phyloP scores from a whole-genome alignment of 2,888 invertebrate genomes.

The Phaonia tiefii region DNA sequence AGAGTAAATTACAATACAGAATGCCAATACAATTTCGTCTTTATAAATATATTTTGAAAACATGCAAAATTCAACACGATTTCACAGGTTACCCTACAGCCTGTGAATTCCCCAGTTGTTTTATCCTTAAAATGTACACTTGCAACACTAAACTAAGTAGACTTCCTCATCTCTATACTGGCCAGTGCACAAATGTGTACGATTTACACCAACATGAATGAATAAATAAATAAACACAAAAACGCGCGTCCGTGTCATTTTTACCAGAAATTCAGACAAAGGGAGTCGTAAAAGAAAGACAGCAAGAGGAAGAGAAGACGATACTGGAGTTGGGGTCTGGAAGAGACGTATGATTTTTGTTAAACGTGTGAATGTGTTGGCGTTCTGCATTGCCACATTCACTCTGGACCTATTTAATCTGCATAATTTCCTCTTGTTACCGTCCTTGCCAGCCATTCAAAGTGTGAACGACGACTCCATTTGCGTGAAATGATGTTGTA shows the following conservation, averaged over 20 bases:
- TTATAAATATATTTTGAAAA: too few relatives aligned
- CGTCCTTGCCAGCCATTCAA: conserved; percentile 48
- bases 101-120: too few relatives aligned
- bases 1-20: too few relatives aligned
- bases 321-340: neutral
- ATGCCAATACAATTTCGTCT: too few relatives aligned
- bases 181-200: conserved; percentile 52
- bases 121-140: too few relatives aligned
- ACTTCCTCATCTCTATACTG: neutral
- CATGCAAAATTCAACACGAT: too few relatives aligned
- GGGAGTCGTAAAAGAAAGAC: conserved; percentile 24
- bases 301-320: conserved; percentile 16
- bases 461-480: conserved; percentile 59
- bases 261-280: conserved; percentile 41
- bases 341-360: conserved; percentile 20
- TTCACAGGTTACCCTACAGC: too few relatives aligned
- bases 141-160: neutral
- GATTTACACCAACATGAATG: conserved; percentile 64
- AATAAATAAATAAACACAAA: conserved; percentile 60
- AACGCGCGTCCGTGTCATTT: conserved; percentile 59
- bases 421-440: conserved; percentile 71
- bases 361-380: conserved; percentile 42
- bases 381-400: conserved; percentile 47
- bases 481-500: conserved; percentile 1
- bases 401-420: conserved; percentile 73